Base-by-base conservation (phyloP, 2,113 vertebrate species). In the Melanerpes aurifrons region DNA sequence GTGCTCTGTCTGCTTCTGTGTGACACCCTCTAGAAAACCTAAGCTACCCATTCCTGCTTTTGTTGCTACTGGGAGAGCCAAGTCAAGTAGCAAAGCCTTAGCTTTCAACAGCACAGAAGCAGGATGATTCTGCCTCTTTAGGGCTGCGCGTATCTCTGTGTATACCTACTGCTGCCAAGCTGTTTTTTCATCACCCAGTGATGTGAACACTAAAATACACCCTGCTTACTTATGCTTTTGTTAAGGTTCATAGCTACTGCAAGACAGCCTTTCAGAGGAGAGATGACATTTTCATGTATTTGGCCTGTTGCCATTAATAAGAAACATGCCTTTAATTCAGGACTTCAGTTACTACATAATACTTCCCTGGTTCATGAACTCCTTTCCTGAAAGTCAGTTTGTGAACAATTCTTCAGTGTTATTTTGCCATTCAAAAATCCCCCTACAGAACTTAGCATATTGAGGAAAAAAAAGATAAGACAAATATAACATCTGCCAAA, bases 391-490 rank as follows among this genome's bases (percentile, higher is more conserved):
- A 86, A 68, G 25, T 50, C 10, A 86, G 3, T 50, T 84, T 66
- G 24, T 69, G 13, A 58, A 12, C 62, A 57, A 82, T 43, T 77
- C 80, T 80, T 80, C 24, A 54, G 45, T 66, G 40, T 45, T 68
- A 59, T 48, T 89, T 70, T 82, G 45, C 31, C 15, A 48, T 67
- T 87, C 26, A 82, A 79, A 87, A 85, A 56, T 48, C 25, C 20
- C 37, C 63, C 15, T 1, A 54, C 14, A 83, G 56, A 75, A 66
- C 90, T 48, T 35, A 78, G 32, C 9, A 61, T 35, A 80, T 3
- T 48, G 57, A 82, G 35, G 37, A 37, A 18, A 57, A 72, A 92
- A 92, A 92, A 93, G 74, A 82, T 47, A 89, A 92, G 93, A 94
- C 54, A 96, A 95, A 79, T 75, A 76, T 13, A 28, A 82, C 0